Base-by-base conservation (phyloP, 2,888 invertebrate genomes). In the Hydroisotoma schaefferi region DNA sequence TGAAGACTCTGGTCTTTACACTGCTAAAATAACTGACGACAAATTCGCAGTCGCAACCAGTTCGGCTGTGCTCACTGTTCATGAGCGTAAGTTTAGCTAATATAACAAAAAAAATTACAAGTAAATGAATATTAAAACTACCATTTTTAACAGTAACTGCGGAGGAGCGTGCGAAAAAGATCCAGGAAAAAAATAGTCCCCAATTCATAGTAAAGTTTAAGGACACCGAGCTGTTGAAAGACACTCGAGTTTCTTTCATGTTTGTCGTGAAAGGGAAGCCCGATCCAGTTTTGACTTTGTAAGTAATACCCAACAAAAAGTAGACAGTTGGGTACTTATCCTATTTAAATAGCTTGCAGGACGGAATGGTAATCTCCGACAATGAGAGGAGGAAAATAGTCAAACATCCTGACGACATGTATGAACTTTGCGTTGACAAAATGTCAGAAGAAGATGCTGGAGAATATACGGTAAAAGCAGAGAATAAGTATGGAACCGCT, bases 271-370 rank as follows among this genome's bases (percentile, higher is more conserved):
- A 86, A 72, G 93, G 93, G 10, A 86, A 90, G 73, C 93, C 94
- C 1, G 88, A 87, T 75, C 97, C 98, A 1, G 86, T 86, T 67
- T 84, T 97, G 48, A 86, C 85, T 77, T 95, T 97, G 95, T 94
- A 80, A 85, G 88, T 84, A n/a, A 22, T 49, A 15, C 33, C 8
- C 33, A 15, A 33, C 8, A 33, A 33, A 33, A 22, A 37, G 25
- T 53, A n/a, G 25, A 15, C 18, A 37, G 6, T 38, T 53, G 38
- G 5, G 3, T 26, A 8, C 18, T 40, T 10, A 8, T 54, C 27
- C 15, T 40, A 15, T 15, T 18, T 46, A 22, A 12, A 3, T 6
- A 22, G 26, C 37, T 33, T 22, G n/a, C 51, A 52, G 18, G 51
- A 52, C 37, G 51, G 51, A 58, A 80, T 86, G 49, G 82, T 84